Evolutionary conservation across 1,140 invertebrate species (phyloP), one percentile per base, ranked within the genome.

Genomic region (Dufourea novaeangliae): DNA sequence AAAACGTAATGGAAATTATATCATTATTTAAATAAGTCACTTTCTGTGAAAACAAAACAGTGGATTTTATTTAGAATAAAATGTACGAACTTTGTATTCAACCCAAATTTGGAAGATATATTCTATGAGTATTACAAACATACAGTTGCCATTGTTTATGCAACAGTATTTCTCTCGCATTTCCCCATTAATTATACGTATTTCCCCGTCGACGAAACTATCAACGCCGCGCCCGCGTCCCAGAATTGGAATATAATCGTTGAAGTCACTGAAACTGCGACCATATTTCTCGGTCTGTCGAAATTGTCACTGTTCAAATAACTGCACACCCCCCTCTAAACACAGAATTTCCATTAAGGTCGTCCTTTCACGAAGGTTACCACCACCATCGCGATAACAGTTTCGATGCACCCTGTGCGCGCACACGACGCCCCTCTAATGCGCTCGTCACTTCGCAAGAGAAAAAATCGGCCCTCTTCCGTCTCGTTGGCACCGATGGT

Each of bases 301-400:
- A 12, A 25, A 8, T 22, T 7, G 22, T n/a, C 4, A 10, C 10
- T 11, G n/a, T 25, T 62, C 39, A 39, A 62, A 62, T 62, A n/a
- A 39, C 34, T 62, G 22, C 29, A 11, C 34, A 10, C 59, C 34
- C n/a, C n/a, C 22, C 57, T 6, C 32, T 34, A 22, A 39, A 62
- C 59, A 62, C 59, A 37, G 34, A 39, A 25, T 39, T 62, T 62
- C 59, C 59, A 62, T 62, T 62, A 62, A n/a, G 59, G n/a, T 25
- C 25, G 25, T 8, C 7, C 59, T 3, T 20, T 61, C 20, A 10
- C n/a, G 22, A 4, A 12, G 59, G 59, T 62, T 62, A 62, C 59
- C 34, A 62, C n/a, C 34, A 17, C 1, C n/a, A n/a, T n/a, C 34
- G 34, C 34, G 59, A 62, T 62, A 39, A 62, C 59, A 4, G 34